A percentile compares a stretch with the other conserved stretches of the same genome.
phyloP scores from a whole-genome alignment of 1,140 invertebrate genomes.

The Anastatus disparis region DNA sequence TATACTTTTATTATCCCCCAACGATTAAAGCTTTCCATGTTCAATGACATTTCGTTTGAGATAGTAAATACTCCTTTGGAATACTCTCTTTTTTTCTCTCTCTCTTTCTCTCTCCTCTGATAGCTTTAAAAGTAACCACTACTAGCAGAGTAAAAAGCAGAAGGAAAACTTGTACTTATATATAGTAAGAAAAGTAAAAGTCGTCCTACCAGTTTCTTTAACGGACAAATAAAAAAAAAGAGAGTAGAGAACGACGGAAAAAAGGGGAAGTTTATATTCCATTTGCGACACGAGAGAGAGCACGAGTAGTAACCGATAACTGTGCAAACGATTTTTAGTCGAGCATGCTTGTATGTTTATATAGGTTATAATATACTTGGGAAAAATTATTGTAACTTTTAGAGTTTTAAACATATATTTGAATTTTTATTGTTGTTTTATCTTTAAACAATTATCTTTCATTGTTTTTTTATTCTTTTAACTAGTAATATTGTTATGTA shows the following conservation, averaged over 20 bases:
- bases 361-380: too few relatives aligned
- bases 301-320: too few relatives aligned
- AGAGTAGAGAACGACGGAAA: too few relatives aligned
- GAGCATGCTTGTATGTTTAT: too few relatives aligned
- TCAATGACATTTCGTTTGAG: background rate
- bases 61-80: background rate
- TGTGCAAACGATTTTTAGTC: too few relatives aligned
- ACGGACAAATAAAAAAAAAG: constrained; percentile 45
- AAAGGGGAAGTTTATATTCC: constrained; percentile 51
- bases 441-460: too few relatives aligned
- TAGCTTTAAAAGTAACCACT: constrained; percentile 46
- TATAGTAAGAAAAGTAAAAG: background rate
- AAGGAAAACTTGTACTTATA: background rate
- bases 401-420: too few relatives aligned
- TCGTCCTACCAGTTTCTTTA: too few relatives aligned
- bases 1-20: background rate
- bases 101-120: constrained; percentile 24
- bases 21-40: background rate
- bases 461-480: too few relatives aligned
- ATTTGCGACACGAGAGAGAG: constrained; percentile 33
- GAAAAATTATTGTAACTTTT: too few relatives aligned
- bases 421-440: too few relatives aligned
- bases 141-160: constrained; percentile 18
- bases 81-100: background rate
- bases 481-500: too few relatives aligned